These are phyloP conservation scores for Thamnophis sirtalis DNA, from an alignment of 2,113 vertebrate genomes.

Conservation along the genomic window DNA sequence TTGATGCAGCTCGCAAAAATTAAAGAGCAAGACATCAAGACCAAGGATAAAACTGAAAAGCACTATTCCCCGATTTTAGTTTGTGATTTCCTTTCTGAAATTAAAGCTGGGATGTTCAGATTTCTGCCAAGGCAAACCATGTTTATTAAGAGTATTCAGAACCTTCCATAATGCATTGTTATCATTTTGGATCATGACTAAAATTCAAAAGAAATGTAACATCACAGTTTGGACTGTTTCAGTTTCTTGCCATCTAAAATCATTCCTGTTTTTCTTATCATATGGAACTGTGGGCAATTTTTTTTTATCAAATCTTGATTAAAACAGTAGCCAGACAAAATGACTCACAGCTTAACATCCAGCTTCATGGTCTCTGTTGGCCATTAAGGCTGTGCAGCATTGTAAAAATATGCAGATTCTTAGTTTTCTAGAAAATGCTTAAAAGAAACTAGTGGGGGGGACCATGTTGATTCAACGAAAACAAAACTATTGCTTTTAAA, in stretches of 20 bases:
- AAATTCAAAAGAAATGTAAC: not conserved
- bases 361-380: not conserved
- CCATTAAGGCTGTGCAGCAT: not conserved
- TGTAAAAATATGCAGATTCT: not conserved
- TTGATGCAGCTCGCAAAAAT: not conserved
- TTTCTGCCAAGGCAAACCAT: not conserved
- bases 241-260: not conserved
- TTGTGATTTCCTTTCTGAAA: not conserved
- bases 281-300: not conserved
- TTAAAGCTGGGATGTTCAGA: not conserved
- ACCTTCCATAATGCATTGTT: not conserved
- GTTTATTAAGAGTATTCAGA: not conserved
- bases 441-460: not conserved
- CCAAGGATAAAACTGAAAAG: not conserved
- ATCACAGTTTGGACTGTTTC: not conserved
- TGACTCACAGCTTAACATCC: not conserved
- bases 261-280: not conserved
- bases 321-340: not conserved
- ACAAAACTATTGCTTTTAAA: not conserved
- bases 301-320: not conserved
- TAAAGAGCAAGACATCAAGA: not conserved
- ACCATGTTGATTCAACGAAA: not conserved
- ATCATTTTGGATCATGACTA: not conserved
- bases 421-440: not conserved
- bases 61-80: not conserved